A percentile compares a stretch with the other conserved stretches of the same genome.
Conservation (phyloP, 2,888 invertebrate genomes). For the Pegoplata infirma region DNA sequence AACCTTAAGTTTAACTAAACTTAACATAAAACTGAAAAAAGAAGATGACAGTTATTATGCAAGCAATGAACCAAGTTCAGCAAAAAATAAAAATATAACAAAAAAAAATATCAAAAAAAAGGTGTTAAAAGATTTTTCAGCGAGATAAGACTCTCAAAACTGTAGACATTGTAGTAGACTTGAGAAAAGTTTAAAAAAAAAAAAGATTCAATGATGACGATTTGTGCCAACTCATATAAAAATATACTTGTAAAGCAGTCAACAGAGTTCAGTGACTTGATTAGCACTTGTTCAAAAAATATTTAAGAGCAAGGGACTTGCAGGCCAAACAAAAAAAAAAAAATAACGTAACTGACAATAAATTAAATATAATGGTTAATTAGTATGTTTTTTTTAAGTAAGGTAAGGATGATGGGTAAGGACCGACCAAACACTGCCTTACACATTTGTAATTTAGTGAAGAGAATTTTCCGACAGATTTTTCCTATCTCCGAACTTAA, state of each 20-base stretch:
- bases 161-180: slow-evolving; percentile 22
- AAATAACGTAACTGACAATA: slow-evolving; percentile 21
- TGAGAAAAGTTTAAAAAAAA: slow-evolving; percentile 1
- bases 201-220: slow-evolving; percentile 3
- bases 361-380: slow-evolving; percentile 2
- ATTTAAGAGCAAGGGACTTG: background rate
- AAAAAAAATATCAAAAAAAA: slow-evolving; percentile 9
- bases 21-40: background rate
- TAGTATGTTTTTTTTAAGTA: background rate
- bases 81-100: slow-evolving; percentile 8
- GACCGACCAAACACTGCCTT: too few species aligned
- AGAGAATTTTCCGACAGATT: too few species aligned
- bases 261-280: slow-evolving; percentile 43
- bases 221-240: slow-evolving; percentile 3
- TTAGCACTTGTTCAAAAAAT: slow-evolving; percentile 29
- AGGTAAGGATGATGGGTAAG: too few species aligned
- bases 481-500: too few species aligned
- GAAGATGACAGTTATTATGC: slow-evolving; percentile 44
- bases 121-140: slow-evolving; percentile 42
- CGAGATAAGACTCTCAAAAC: slow-evolving; percentile 30
- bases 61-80: slow-evolving; percentile 48
- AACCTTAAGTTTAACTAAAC: background rate
- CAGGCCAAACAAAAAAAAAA: background rate
- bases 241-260: background rate
- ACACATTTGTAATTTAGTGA: too few species aligned